Evolutionary conservation across 2,113 vertebrate species (phyloP).

Genomic region (Mesembrinibis cayennensis): DNA sequence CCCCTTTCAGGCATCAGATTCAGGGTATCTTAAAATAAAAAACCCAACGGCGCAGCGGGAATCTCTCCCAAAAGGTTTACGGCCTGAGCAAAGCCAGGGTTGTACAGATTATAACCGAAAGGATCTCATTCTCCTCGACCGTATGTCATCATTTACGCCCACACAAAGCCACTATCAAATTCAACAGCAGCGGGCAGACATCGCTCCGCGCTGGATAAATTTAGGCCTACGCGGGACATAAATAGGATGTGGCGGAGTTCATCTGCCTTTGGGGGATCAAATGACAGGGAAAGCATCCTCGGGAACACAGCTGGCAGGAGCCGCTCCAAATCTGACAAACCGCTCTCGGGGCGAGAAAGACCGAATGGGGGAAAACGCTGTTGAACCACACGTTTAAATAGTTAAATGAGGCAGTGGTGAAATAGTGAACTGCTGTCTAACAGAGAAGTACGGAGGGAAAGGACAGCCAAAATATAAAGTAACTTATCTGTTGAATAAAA

Average conservation of each 20-base stretch:
- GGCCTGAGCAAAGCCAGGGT: not conserved
- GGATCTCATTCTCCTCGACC: not conserved
- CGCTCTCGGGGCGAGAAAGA: not conserved
- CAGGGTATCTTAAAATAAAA: not conserved
- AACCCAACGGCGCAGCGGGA: accelerated
- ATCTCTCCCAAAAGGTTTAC: not conserved
- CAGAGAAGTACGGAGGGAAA: not conserved
- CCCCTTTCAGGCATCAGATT: not conserved
- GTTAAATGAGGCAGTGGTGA: not conserved
- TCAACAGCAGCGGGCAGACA: not conserved
- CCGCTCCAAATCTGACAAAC: too few species aligned
- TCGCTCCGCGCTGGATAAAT: not conserved
- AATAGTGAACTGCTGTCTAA: not conserved
- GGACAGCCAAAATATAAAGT: not conserved
- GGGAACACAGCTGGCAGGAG: not conserved
- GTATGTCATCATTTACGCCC: not conserved
- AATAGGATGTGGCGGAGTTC: not conserved
- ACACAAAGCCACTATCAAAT: conserved; percentile 37
- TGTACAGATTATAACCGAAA: not conserved
- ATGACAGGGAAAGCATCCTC: conserved; percentile 17
- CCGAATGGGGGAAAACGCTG: accelerated
- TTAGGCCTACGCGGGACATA: not conserved
- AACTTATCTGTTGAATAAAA: not conserved
- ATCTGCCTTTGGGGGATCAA: conserved; percentile 25
- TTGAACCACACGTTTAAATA: not conserved